Evolutionary conservation across 2,113 vertebrate genomes (phyloP), one percentile per base, ranked within the genome.

Genomic region (Psammodynastes pulverulentus): DNA sequence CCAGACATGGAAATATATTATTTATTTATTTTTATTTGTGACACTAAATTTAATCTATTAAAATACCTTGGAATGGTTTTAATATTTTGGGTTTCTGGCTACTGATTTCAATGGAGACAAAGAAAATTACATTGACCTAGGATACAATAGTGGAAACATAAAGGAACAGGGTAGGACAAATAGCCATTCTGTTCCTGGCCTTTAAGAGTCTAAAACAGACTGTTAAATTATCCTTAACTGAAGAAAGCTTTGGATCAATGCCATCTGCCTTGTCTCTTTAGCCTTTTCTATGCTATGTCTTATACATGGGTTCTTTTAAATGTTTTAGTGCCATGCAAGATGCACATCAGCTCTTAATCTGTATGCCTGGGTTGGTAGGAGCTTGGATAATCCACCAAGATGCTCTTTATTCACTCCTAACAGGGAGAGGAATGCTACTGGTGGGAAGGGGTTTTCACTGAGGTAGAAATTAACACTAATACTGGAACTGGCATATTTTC

Each of bases 301-400:
- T 79, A 39, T 34, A 43, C 1, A 0, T 79, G 34, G 3, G 67
- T 90, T 96, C 52, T 96, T 54, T 24, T 29, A 51, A 17, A 1
- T 58, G 45, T 87, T 86, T 93, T 3, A 1, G 90, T 92, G 92
- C 91, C 91, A 92, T 86, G 93, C 95, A 94, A 87, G 34, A 51
- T 88, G 8, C 48, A 84, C 9, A 5, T 26, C 49, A 88, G 12
- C 23, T 8, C 56, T 62, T 91, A 7, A 72, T 88, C 45, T 87
- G 39, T 39, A 79, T 79, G 67, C 34, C 12, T 86, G 13, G n/a
- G n/a, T 39, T 72, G n/a, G n/a, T 72, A 72, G 67, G 15, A 34
- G 15, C 34, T 72, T 19, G 67, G 15, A 39, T 72, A 72, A 72
- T 15, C 13, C 15, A 72, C n/a, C 62, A 34, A 34, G 5, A 15